Conservation (phyloP, 2,797 vertebrate genomes). For the Diglossa cyanea region DNA sequence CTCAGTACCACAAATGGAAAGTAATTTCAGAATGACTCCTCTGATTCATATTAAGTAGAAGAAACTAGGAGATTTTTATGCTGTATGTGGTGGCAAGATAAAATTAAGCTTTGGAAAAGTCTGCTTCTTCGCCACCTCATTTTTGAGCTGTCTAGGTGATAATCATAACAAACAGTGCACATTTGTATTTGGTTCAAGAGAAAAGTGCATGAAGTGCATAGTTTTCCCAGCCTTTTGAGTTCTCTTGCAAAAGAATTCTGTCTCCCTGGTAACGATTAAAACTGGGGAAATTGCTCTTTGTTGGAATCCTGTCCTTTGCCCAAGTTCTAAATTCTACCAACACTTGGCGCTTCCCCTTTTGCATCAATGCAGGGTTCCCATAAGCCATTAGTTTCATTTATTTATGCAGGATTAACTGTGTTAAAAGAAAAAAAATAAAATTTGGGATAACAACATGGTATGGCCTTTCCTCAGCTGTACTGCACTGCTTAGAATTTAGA, state of each 20-base stretch:
- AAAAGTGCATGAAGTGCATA: slow-evolving; percentile 56
- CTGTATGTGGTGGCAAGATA: neutral
- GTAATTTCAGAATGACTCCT: neutral
- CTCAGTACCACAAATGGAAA: neutral
- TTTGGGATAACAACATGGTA: neutral
- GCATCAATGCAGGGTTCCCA: neutral
- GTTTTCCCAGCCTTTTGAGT: slow-evolving; percentile 73
- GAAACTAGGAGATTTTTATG: neutral
- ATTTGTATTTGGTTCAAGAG: slow-evolving; percentile 47
- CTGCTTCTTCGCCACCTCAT: neutral
- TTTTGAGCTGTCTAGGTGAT: slow-evolving; percentile 54
- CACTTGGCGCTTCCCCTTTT: neutral
- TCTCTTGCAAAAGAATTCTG: slow-evolving; percentile 67
- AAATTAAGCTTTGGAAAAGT: neutral
- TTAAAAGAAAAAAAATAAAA: neutral
- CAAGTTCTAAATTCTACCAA: slow-evolving; percentile 7
- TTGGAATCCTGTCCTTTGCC: neutral
- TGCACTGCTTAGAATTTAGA: neutral
- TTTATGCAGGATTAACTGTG: slow-evolving; percentile 13
- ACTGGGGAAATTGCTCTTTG: slow-evolving; percentile 51
- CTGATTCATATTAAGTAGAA: neutral
- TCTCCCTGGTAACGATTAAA: slow-evolving; percentile 82
- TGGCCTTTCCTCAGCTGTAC: neutral
- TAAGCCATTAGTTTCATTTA: slow-evolving; percentile 33
- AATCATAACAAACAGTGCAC: slow-evolving; percentile 38